Conservation (phyloP, 2,888 invertebrate genomes). For the Thera obeliscata region DNA sequence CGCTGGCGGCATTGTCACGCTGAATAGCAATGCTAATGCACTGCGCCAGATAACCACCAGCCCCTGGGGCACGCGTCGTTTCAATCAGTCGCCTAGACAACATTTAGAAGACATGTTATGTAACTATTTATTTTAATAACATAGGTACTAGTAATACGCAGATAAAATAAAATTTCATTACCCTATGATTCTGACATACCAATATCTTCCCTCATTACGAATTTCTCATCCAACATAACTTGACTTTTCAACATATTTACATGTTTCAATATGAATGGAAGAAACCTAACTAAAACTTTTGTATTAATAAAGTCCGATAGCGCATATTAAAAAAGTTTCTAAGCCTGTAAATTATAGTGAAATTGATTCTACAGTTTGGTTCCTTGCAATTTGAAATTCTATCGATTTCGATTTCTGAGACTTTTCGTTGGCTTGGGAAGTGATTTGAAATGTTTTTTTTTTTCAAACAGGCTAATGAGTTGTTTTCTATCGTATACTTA, state of each 20-base stretch:
- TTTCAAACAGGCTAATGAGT: conserved; percentile 38
- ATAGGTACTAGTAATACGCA: too few relatives aligned
- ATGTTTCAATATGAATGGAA: conserved; percentile 2
- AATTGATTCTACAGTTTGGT: conserved; percentile 39
- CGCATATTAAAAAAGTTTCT: conserved; percentile 54
- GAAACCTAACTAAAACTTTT: conserved; percentile 2
- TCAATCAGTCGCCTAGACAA: too few relatives aligned
- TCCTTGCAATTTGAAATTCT: conserved; percentile 41
- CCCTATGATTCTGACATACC: too few relatives aligned
- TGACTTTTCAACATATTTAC: not conserved
- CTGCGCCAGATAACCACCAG: too few relatives aligned
- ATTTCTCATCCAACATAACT: too few relatives aligned
- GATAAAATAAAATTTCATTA: too few relatives aligned
- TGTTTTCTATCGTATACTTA: conserved; percentile 12
- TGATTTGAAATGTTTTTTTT: conserved; percentile 19
- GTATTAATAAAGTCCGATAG: conserved; percentile 5
- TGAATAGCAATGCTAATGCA: too few relatives aligned
- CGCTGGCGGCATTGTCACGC: too few relatives aligned
- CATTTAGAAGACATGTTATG: too few relatives aligned
- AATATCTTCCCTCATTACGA: too few relatives aligned
- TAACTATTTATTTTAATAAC: too few relatives aligned
- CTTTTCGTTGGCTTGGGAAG: conserved; percentile 32
- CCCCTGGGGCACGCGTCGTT: too few relatives aligned
- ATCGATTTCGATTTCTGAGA: conserved; percentile 41
- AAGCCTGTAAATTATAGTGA: conserved; percentile 46